Conservation (phyloP, 2,888 invertebrate species). For the Polydesmus complanatus region DNA sequence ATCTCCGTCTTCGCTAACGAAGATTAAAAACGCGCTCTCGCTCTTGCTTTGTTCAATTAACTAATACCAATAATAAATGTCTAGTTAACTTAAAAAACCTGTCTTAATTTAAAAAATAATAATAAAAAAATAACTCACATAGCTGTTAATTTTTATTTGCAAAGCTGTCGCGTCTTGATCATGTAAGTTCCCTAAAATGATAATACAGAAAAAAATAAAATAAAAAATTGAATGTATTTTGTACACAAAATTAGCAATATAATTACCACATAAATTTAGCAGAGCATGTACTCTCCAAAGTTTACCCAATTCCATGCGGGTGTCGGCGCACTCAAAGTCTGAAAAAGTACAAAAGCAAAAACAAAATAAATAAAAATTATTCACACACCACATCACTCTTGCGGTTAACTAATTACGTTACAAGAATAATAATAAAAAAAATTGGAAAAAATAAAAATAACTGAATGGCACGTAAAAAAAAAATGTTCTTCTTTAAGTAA, state of each 20-base stretch:
- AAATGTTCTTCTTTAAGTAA: too few relatives aligned
- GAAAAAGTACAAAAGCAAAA: too few relatives aligned
- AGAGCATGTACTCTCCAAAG: slow-evolving; percentile 4
- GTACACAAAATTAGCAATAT: not conserved
- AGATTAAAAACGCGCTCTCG: slow-evolving; percentile 12
- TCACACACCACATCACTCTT: too few relatives aligned
- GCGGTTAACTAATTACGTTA: too few relatives aligned
- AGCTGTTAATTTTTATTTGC: slow-evolving; percentile 8
- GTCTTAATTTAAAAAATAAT: too few relatives aligned
- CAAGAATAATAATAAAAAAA: too few relatives aligned
- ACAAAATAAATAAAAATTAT: too few relatives aligned
- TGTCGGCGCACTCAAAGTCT: not conserved
- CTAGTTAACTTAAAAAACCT: not conserved
- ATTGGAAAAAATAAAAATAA: too few relatives aligned
- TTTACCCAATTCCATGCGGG: slow-evolving; percentile 14
- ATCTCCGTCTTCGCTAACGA: slow-evolving; percentile 15
- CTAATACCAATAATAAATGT: not conserved
- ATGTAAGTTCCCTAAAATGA: slow-evolving; percentile 7
- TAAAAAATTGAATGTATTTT: not conserved
- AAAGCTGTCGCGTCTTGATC: slow-evolving; percentile 10
- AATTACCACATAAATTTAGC: slow-evolving; percentile 11
- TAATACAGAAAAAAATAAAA: not conserved
- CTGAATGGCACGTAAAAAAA: too few relatives aligned
- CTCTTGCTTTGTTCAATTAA: slow-evolving; percentile 11
- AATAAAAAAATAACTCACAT: slow-evolving; percentile 7